These are phyloP conservation scores for Baccha elongata DNA, from an alignment of 2,888 invertebrate species.

Conservation along the genomic window DNA sequence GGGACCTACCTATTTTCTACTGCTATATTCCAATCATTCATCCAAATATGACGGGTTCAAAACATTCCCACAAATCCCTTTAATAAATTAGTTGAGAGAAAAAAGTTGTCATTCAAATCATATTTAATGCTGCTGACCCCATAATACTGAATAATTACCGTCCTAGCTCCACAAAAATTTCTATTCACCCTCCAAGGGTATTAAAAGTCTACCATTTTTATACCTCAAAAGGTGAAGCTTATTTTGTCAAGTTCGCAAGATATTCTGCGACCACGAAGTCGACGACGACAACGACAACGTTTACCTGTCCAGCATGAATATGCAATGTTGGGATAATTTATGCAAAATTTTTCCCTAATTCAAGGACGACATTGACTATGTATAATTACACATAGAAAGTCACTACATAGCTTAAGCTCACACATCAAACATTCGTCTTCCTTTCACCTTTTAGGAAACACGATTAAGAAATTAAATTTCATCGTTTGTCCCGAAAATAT, in stretches of 20 bases:
- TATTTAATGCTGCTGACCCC: constrained; percentile 77
- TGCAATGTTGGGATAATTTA: constrained; percentile 82
- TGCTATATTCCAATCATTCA: too few relatives aligned
- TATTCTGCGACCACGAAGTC: constrained; percentile 6
- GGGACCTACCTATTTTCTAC: too few relatives aligned
- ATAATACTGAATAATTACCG: constrained; percentile 80
- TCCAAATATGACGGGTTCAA: too few relatives aligned
- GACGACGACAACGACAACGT: neutral
- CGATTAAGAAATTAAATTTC: constrained; percentile 56
- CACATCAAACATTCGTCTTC: constrained; percentile 29
- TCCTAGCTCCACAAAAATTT: constrained; percentile 24
- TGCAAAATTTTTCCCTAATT: constrained; percentile 82
- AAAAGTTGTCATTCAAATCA: constrained; percentile 75
- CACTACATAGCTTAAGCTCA: constrained; percentile 45
- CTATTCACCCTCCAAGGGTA: constrained; percentile 64
- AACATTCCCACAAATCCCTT: constrained; percentile 21
- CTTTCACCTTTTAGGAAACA: constrained; percentile 36
- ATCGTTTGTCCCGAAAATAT: constrained; percentile 41
- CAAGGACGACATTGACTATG: constrained; percentile 75
- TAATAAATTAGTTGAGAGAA: constrained; percentile 24
- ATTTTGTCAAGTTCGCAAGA: constrained; percentile 11
- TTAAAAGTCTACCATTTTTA: constrained; percentile 35
- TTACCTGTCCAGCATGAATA: constrained; percentile 79
- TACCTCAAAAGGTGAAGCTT: neutral
- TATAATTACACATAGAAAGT: constrained; percentile 33